Evolutionary conservation across 2,888 invertebrate species (phyloP).

Genomic region (Protodeltote pygarga): DNA sequence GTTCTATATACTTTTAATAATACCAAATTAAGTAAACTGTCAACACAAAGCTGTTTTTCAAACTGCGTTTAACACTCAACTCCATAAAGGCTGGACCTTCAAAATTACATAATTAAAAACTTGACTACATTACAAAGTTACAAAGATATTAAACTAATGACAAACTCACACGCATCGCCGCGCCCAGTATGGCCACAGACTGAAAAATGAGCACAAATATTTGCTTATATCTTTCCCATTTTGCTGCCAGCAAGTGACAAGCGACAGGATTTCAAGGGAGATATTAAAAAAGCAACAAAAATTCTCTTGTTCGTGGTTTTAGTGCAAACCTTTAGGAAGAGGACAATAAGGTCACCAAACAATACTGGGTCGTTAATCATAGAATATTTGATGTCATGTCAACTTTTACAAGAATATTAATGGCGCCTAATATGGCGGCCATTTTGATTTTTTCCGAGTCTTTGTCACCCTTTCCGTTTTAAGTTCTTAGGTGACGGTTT

Average conservation of each 20-base stretch:
- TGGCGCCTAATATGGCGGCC: slow-evolving; percentile 49
- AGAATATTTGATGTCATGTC: slow-evolving; percentile 72
- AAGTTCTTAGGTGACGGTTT: slow-evolving; percentile 2
- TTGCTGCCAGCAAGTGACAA: slow-evolving; percentile 66
- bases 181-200: slow-evolving; percentile 45
- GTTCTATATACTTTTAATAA: too few relatives aligned
- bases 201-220: slow-evolving; percentile 70
- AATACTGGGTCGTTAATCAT: slow-evolving; percentile 71
- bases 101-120: too few relatives aligned
- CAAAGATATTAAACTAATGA: slow-evolving; percentile 1
- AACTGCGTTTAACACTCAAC: too few relatives aligned
- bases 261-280: slow-evolving; percentile 57
- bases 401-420: slow-evolving; percentile 63
- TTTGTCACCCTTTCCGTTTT: slow-evolving; percentile 37
- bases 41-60: too few relatives aligned
- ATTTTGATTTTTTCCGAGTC: slow-evolving; percentile 39
- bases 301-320: slow-evolving; percentile 60
- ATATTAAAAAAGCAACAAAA: slow-evolving; percentile 70
- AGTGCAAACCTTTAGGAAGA: slow-evolving; percentile 62
- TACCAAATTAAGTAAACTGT: too few relatives aligned
- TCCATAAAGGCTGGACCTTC: too few relatives aligned
- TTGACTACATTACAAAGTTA: too few relatives aligned
- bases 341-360: slow-evolving; percentile 69
- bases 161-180: background rate
- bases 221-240: slow-evolving; percentile 68